phyloP scores from a whole-genome alignment of 2,113 vertebrate species.

The Zingel zingel region DNA sequence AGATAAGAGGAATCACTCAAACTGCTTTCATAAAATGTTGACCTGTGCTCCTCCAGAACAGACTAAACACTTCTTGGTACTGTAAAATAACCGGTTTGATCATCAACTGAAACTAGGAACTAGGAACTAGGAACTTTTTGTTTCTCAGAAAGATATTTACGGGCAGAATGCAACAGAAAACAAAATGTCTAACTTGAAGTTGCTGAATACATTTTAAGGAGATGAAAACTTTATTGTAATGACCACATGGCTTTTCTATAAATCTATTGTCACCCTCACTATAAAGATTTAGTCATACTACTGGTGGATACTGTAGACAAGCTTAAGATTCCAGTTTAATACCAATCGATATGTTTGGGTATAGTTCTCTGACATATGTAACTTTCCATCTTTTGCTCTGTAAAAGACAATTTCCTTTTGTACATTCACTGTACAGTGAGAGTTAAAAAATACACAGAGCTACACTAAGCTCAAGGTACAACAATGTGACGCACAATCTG shows the following conservation, averaged over 20 bases:
- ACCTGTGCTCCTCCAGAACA: conserved; percentile 10
- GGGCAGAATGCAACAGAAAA: conserved; percentile 16
- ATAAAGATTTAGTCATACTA: background rate
- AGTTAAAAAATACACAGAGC: background rate
- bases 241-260: background rate
- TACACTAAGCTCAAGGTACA: background rate
- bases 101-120: background rate
- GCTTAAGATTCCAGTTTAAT: background rate
- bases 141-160: background rate
- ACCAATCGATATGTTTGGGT: background rate
- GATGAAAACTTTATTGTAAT: background rate
- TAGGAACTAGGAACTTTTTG: conserved; percentile 9
- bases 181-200: background rate
- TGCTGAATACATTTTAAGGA: background rate
- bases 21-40: conserved; percentile 5
- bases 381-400: background rate
- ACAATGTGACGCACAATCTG: background rate
- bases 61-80: conserved; percentile 33
- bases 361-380: background rate
- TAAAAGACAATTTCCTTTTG: background rate
- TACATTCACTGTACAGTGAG: background rate
- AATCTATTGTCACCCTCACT: background rate
- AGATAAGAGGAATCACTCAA: conserved; percentile 13
- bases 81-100: conserved; percentile 53
- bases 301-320: background rate